Evolutionary conservation across 2,113 vertebrate species (phyloP), one percentile per base, ranked within the genome.

Genomic region (Pardalotus punctatus): DNA sequence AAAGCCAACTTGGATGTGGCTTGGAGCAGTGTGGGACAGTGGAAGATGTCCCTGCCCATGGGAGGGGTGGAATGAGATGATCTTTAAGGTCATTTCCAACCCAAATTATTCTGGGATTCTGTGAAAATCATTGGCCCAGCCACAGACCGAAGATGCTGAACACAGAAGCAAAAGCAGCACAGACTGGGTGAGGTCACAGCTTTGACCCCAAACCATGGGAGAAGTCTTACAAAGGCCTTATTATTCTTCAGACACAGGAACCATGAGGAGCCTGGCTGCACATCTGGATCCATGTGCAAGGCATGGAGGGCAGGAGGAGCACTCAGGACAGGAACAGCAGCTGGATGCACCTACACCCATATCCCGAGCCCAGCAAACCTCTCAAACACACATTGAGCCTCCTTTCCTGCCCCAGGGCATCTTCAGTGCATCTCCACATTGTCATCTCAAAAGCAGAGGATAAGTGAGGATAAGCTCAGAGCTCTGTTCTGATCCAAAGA

Each of bases 181-280:
- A 0, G 50, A 17, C 2, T 24, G 51, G 47, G 14, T 16, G 31
- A 69, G 50, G 36, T 5, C 21, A 21, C 22, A 78, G 57, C 36
- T 65, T 64, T 69, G 69, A 81, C 4, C 43, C 10, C 54, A 62
- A 42, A 61, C 17, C 25, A 9, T 0, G 0, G 1, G 12, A 22
- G 20, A 70, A 54, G 15, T 5, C 29, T 66, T 56, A 15, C 16
- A 80, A 35, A 88, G 13, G 11, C 27, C 38, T 24, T 6, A 12
- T 70, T 57, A 29, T 11, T 61, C 42, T 3, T 14, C 20, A 74
- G 12, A 8, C 61, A 65, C 9, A 65, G n/a, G 71, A 47, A 27
- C 11, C 2, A 0, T 6, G 4, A 18, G 72, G 24, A 40, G 14
- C 18, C 43, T 76, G 47, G 45, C 58, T 67, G 45, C 20, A 43